phyloP scores from a whole-genome alignment of 2,113 vertebrate species.

The Leiothrix lutea region DNA sequence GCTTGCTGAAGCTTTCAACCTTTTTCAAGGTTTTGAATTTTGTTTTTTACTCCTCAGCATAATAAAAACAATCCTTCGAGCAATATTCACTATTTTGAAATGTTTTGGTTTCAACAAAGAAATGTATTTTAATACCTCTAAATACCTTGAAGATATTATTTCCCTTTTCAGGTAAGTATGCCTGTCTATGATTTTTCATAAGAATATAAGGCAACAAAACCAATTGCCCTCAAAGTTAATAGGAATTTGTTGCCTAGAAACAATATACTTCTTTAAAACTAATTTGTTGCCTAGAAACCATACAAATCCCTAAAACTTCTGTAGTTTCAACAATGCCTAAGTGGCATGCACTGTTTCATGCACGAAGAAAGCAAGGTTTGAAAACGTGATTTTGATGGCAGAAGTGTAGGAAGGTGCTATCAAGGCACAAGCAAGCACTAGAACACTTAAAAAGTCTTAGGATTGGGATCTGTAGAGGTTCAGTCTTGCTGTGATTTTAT shows the following conservation, averaged over 20 bases:
- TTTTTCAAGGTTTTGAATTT: neutral
- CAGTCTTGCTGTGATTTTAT: neutral
- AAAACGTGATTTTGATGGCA: neutral
- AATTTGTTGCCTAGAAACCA: neutral
- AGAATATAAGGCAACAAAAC: neutral
- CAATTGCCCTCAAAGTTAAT: neutral
- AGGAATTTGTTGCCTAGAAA: neutral
- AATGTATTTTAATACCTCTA: neutral
- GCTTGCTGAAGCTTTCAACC: neutral
- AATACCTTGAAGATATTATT: neutral
- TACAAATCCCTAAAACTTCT: neutral
- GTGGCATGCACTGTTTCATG: neutral
- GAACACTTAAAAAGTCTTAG: neutral
- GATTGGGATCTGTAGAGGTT: neutral
- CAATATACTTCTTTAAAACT: neutral
- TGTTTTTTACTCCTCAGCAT: neutral
- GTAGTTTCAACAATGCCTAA: neutral
- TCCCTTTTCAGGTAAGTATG: neutral
- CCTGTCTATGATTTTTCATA: neutral
- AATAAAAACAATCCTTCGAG: neutral
- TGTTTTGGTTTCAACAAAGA: neutral
- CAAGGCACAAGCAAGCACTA: neutral
- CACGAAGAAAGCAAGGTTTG: neutral
- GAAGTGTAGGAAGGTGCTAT: neutral
- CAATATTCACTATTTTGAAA: neutral